Conservation (phyloP, 2,797 vertebrate species). For the Acipenser transmontanus region DNA sequence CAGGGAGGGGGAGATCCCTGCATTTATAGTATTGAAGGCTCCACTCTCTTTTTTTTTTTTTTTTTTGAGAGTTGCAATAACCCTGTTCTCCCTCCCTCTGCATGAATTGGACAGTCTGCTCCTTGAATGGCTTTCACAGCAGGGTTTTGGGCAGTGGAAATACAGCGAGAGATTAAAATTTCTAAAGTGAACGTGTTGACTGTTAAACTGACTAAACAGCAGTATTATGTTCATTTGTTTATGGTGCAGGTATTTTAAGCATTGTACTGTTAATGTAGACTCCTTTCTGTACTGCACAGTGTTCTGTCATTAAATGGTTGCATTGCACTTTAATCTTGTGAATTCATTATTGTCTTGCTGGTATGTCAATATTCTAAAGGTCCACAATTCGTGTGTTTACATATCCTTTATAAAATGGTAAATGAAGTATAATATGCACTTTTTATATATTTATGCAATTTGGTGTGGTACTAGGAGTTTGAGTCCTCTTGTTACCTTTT, state of each 20-base stretch:
- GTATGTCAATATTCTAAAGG: too few species aligned
- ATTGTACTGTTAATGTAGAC: constrained; percentile 23
- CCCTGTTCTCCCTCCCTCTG: constrained; percentile 5
- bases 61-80: background rate
- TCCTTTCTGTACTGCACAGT: constrained; percentile 23
- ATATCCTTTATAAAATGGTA: too few species aligned
- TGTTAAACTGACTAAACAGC: constrained; percentile 20
- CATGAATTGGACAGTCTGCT: constrained; percentile 4
- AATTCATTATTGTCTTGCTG: background rate
- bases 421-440: too few species aligned
- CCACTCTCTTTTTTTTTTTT: too few species aligned
- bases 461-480: too few species aligned
- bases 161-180: constrained; percentile 18
- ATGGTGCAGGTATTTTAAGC: constrained; percentile 28
- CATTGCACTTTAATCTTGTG: constrained; percentile 22
- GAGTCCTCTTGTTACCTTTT: too few species aligned
- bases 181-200: constrained; percentile 7
- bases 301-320: constrained; percentile 37
- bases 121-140: constrained; percentile 12
- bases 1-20: too few species aligned
- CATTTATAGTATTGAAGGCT: too few species aligned
- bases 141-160: constrained; percentile 27
- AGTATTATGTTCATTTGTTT: constrained; percentile 20
- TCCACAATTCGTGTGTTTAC: too few species aligned
- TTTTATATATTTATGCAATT: too few species aligned